phyloP scores from a whole-genome alignment of 2,113 vertebrate species.

The Accipiter cooperii region DNA sequence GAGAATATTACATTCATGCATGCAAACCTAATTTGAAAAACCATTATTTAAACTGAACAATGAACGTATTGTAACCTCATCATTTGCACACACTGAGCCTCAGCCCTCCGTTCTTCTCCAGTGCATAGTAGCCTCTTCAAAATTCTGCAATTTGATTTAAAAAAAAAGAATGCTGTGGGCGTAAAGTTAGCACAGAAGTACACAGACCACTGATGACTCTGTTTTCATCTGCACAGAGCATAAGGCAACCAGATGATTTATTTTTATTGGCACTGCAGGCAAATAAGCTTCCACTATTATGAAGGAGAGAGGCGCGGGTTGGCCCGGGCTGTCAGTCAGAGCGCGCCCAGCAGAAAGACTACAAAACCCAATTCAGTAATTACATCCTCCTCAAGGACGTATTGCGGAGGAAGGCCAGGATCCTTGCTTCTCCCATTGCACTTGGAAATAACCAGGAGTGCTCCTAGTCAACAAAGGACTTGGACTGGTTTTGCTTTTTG shows the following conservation, averaged over 20 bases:
- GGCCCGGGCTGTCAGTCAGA: background rate
- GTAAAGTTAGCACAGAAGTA: slow-evolving; percentile 15
- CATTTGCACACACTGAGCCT: background rate
- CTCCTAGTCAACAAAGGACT: background rate
- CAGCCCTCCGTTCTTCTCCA: background rate
- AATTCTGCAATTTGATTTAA: background rate
- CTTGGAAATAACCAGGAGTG: background rate
- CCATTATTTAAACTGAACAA: slow-evolving; percentile 27
- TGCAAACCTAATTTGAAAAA: slow-evolving; percentile 19
- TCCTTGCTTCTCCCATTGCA: background rate
- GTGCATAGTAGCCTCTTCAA: background rate
- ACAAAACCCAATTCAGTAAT: background rate
- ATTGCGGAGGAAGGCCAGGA: background rate
- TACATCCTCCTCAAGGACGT: background rate
- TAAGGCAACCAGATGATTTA: slow-evolving; percentile 48
- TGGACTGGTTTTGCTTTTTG: background rate
- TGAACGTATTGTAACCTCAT: slow-evolving; percentile 7
- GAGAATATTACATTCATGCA: slow-evolving; percentile 7
- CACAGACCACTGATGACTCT: slow-evolving; percentile 11
- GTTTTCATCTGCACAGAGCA: slow-evolving; percentile 14
- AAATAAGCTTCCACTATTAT: background rate
- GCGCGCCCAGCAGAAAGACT: background rate
- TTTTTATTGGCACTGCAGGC: slow-evolving; percentile 44
- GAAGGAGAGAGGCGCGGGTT: background rate
- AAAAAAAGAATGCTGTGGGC: background rate